Conservation (phyloP, 2,113 vertebrate genomes). For the Aepyceros melampus region DNA sequence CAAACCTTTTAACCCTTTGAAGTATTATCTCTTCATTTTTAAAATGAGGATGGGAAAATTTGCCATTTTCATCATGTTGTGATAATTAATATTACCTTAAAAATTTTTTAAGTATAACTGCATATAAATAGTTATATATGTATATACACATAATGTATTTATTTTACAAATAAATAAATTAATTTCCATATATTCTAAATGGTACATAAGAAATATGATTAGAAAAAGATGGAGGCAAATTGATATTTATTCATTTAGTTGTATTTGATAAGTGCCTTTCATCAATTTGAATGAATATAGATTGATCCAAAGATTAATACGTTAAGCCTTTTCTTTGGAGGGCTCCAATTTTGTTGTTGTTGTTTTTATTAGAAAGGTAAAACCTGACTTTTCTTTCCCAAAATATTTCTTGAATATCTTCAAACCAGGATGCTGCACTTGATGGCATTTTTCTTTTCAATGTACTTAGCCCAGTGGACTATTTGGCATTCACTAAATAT, state of each 20-base stretch:
- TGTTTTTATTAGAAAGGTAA: background rate
- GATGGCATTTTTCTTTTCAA: background rate
- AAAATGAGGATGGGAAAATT: background rate
- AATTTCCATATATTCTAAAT: background rate
- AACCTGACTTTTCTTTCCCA: background rate
- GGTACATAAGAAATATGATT: background rate
- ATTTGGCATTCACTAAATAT: background rate
- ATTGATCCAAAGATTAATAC: background rate
- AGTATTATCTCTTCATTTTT: slow-evolving; percentile 9
- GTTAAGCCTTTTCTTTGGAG: background rate
- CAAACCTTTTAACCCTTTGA: background rate
- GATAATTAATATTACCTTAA: background rate
- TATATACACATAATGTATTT: background rate
- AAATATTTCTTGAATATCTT: background rate
- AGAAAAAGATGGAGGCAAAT: background rate
- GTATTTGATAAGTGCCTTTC: background rate
- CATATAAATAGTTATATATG: background rate
- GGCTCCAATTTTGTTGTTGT: background rate
- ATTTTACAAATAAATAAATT: background rate
- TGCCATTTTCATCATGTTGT: background rate
- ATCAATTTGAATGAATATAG: background rate
- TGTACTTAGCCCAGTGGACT: background rate
- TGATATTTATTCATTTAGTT: background rate
- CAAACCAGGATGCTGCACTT: background rate
- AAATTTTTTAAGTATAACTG: background rate